Conservation (phyloP, 2,113 vertebrate species). For the Acrocephalus arundinaceus region DNA sequence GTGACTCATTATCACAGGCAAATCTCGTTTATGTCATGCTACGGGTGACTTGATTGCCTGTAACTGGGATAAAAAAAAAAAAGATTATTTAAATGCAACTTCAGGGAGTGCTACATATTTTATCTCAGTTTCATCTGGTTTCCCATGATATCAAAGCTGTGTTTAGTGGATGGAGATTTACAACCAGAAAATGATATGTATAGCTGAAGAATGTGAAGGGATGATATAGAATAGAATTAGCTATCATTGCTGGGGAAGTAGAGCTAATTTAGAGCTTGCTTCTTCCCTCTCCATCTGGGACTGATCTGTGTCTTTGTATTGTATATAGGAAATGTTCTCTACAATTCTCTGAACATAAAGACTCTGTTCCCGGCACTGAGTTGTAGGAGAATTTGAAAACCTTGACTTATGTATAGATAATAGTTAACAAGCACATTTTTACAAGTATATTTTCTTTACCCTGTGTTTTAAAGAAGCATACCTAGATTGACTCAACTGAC, state of each 20-base stretch:
- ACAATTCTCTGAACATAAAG: background rate
- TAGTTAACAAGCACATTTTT: background rate
- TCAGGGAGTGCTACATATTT: constrained; percentile 35
- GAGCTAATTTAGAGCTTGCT: constrained; percentile 48
- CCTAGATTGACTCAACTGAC: background rate
- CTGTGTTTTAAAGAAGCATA: background rate
- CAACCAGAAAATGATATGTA: constrained; percentile 35
- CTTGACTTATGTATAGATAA: background rate
- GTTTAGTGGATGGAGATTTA: constrained; percentile 49
- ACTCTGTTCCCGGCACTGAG: background rate
- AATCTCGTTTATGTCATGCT: background rate
- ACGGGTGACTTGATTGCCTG: background rate
- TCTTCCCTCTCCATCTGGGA: constrained; percentile 36
- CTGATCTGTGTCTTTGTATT: background rate
- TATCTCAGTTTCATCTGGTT: constrained; percentile 51
- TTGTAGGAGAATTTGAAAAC: background rate
- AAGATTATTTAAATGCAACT: constrained; percentile 20
- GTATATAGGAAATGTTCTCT: constrained; percentile 48
- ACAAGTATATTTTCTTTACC: background rate
- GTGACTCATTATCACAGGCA: background rate
- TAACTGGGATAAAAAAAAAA: background rate
- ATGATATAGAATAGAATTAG: constrained; percentile 38
- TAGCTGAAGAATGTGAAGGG: constrained; percentile 34
- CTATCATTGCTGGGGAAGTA: constrained; percentile 23
- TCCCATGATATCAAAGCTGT: constrained; percentile 57